Evolutionary conservation across 2,888 invertebrate species (phyloP).

Genomic region (Pilophorus perplexus): DNA sequence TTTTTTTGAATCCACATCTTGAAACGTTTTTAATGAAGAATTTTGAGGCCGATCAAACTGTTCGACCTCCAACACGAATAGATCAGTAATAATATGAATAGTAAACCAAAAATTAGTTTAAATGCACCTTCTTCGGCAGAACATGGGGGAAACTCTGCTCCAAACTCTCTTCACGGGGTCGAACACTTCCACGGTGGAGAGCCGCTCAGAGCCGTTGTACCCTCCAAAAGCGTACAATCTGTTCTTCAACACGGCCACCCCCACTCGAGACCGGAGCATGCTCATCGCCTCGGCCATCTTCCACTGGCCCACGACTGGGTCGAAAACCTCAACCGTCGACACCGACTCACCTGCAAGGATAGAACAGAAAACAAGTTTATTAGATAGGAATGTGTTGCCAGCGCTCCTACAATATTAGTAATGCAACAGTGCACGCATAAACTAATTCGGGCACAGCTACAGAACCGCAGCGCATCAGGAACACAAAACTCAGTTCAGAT

Average conservation of each 20-base stretch:
- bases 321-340: slow-evolving; percentile 80
- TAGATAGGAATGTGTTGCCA: too few species aligned
- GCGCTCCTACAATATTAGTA: too few species aligned
- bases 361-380: too few species aligned
- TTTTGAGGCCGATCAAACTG: too few species aligned
- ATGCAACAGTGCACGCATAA: too few species aligned
- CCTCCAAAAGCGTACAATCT: slow-evolving; percentile 78
- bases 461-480: too few species aligned
- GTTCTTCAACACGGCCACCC: slow-evolving; percentile 78
- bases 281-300: slow-evolving; percentile 77
- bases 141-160: slow-evolving; percentile 75
- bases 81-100: too few species aligned
- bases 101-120: not conserved
- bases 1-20: too few species aligned
- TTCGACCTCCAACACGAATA: too few species aligned
- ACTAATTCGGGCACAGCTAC: too few species aligned
- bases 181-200: slow-evolving; percentile 81
- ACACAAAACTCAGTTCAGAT: too few species aligned
- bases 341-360: slow-evolving; percentile 70
- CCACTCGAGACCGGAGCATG: slow-evolving; percentile 76
- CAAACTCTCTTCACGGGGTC: slow-evolving; percentile 70
- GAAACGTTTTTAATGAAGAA: too few species aligned
- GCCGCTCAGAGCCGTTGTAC: slow-evolving; percentile 77
- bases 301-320: slow-evolving; percentile 70
- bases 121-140: slow-evolving; percentile 69